Percentiles rank a stretch among this genome's conserved stretches.
phyloP scores from a whole-genome alignment of 2,797 vertebrate species.

The Argyrosomus regius region DNA sequence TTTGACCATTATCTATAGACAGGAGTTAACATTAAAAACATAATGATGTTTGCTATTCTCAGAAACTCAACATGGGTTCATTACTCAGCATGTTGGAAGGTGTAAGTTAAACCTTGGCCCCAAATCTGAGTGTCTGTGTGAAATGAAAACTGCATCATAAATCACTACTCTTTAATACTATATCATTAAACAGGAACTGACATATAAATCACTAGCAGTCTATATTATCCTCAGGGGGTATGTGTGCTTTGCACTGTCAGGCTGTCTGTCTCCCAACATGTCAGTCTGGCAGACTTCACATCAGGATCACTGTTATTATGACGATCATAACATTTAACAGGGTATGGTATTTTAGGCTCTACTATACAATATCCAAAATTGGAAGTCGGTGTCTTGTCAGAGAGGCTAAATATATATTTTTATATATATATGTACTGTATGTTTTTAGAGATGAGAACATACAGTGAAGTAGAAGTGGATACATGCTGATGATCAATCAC shows the following conservation, averaged over 20 bases:
- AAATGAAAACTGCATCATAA: conserved; percentile 71
- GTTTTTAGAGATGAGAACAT: conserved; percentile 24
- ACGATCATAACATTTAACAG: conserved; percentile 57
- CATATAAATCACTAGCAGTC: conserved; percentile 70
- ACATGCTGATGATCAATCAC: background rate
- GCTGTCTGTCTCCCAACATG: conserved; percentile 62
- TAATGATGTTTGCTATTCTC: conserved; percentile 28
- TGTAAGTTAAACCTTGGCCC: conserved; percentile 43
- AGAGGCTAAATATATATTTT: conserved; percentile 4
- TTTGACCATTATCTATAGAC: conserved; percentile 17
- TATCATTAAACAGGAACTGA: conserved; percentile 75
- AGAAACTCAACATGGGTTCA: conserved; percentile 45
- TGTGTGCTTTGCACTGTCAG: conserved; percentile 65
- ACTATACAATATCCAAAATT: conserved; percentile 50
- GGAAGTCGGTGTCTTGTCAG: conserved; percentile 35
- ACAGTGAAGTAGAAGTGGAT: background rate
- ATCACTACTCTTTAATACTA: conserved; percentile 74
- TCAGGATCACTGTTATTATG: conserved; percentile 77
- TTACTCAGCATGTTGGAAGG: conserved; percentile 49
- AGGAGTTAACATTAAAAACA: conserved; percentile 13
- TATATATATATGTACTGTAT: conserved; percentile 9
- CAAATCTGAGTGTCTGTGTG: conserved; percentile 50
- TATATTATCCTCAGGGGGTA: conserved; percentile 67
- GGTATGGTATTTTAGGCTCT: conserved; percentile 46
- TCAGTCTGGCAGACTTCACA: conserved; percentile 66